A percentile compares a stretch with the other conserved stretches of the same genome.
Conservation (phyloP, 2,113 vertebrate genomes). For the Amazona vittata region DNA sequence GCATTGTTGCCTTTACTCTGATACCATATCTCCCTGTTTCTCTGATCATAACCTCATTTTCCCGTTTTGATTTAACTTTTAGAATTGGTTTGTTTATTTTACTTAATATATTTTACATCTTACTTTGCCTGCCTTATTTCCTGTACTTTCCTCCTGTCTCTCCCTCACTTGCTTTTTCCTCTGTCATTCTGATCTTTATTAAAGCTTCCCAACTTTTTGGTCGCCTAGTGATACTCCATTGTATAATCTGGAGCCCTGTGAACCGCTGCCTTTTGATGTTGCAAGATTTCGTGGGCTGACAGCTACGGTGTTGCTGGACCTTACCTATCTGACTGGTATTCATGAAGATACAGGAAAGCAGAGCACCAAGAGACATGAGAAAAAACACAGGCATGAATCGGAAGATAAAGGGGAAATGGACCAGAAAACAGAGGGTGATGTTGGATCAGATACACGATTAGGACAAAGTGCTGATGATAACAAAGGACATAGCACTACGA, state of each 20-base stretch:
- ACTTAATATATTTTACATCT: slow-evolving; percentile 57
- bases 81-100: slow-evolving; percentile 62
- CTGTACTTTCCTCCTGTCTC: slow-evolving; percentile 83
- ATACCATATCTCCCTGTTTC: slow-evolving; percentile 52
- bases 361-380: slow-evolving; percentile 86
- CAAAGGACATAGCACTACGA: slow-evolving; percentile 76
- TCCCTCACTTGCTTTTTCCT: slow-evolving; percentile 90
- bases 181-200: slow-evolving; percentile 90
- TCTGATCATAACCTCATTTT: slow-evolving; percentile 66
- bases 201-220: slow-evolving; percentile 99
- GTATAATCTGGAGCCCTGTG: slow-evolving; percentile 98
- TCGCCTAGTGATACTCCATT: slow-evolving; percentile 99
- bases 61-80: slow-evolving; percentile 66
- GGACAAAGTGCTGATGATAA: slow-evolving; percentile 85
- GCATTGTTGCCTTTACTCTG: slow-evolving; percentile 56
- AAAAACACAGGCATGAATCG: slow-evolving; percentile 86
- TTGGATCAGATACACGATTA: slow-evolving; percentile 76
- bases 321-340: slow-evolving; percentile 95
- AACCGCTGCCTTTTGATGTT: slow-evolving; percentile 95
- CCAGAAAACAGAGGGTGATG: slow-evolving; percentile 75
- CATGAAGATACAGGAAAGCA: slow-evolving; percentile 89
- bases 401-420: slow-evolving; percentile 82
- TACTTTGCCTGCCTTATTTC: slow-evolving; percentile 82
- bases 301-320: slow-evolving; percentile 91
- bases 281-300: slow-evolving; percentile 93